These are phyloP conservation scores for Lucilia cuprina DNA, from an alignment of 1,140 invertebrate species.

Conservation along the genomic window DNA sequence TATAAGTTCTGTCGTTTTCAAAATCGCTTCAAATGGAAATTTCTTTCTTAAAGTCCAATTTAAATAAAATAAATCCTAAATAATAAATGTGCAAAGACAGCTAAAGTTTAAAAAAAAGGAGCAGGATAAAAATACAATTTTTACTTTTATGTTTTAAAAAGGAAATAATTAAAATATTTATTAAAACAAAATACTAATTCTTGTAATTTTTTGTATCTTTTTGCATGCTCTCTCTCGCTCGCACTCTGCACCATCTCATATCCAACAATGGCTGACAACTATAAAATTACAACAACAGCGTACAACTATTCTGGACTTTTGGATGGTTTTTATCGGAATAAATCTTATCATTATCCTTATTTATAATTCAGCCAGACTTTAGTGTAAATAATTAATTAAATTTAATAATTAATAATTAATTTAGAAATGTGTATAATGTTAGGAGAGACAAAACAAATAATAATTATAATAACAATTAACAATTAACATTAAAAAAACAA, in stretches of 20 bases:
- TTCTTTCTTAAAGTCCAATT: too few relatives aligned
- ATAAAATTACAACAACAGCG: conserved; percentile 37
- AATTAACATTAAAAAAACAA: neutral
- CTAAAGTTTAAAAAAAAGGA: neutral
- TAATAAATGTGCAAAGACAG: neutral
- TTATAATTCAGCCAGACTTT: conserved; percentile 54
- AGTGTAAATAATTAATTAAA: conserved; percentile 35
- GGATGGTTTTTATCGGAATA: conserved; percentile 59
- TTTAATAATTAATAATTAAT: neutral
- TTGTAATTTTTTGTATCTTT: neutral
- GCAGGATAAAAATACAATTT: neutral
- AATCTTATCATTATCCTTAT: conserved; percentile 60
- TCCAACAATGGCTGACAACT: neutral
- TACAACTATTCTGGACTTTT: conserved; percentile 60
- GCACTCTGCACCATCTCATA: neutral
- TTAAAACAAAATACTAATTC: neutral
- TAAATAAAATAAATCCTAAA: too few relatives aligned
- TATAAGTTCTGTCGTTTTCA: too few relatives aligned
- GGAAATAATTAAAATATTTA: neutral
- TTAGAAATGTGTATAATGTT: conserved; percentile 23
- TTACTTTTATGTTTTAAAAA: neutral
- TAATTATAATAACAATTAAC: neutral
- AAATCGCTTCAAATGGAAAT: too few relatives aligned
- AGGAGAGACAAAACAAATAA: conserved; percentile 8
- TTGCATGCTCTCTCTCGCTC: neutral